phyloP scores from a whole-genome alignment of 2,113 vertebrate species.

The Poeciliopsis turrubarensis region DNA sequence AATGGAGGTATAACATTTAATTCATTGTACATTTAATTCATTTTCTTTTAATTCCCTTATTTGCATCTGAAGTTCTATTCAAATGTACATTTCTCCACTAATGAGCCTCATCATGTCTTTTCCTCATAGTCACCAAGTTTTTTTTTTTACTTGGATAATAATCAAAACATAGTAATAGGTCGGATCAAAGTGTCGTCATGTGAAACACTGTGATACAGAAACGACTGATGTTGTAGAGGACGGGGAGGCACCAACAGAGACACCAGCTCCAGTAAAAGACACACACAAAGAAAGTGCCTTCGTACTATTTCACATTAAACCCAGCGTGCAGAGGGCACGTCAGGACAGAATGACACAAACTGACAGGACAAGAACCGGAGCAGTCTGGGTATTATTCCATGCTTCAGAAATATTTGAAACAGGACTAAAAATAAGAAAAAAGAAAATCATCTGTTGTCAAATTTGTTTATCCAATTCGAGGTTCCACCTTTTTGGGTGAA shows the following conservation, averaged over 20 bases:
- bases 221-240: not conserved
- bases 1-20: not conserved
- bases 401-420: constrained; percentile 41
- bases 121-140: constrained; percentile 1
- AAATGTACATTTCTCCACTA: not conserved
- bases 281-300: constrained; percentile 14
- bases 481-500: constrained; percentile 11
- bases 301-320: constrained; percentile 48
- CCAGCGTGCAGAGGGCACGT: constrained; percentile 24
- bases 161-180: not conserved
- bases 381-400: constrained; percentile 36
- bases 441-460: constrained; percentile 3
- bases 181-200: constrained; percentile 1
- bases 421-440: constrained; percentile 19
- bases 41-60: not conserved
- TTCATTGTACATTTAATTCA: not conserved
- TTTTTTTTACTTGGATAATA: not conserved
- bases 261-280: constrained; percentile 17
- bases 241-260: constrained; percentile 29
- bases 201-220: constrained; percentile 21
- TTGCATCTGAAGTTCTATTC: not conserved
- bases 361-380: constrained; percentile 24
- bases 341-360: constrained; percentile 37
- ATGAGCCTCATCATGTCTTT: not conserved
- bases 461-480: constrained; percentile 32